Evolutionary conservation across 1,140 invertebrate genomes (phyloP), one percentile per base, ranked within the genome.

Genomic region (Rhyzopertha dominica): DNA sequence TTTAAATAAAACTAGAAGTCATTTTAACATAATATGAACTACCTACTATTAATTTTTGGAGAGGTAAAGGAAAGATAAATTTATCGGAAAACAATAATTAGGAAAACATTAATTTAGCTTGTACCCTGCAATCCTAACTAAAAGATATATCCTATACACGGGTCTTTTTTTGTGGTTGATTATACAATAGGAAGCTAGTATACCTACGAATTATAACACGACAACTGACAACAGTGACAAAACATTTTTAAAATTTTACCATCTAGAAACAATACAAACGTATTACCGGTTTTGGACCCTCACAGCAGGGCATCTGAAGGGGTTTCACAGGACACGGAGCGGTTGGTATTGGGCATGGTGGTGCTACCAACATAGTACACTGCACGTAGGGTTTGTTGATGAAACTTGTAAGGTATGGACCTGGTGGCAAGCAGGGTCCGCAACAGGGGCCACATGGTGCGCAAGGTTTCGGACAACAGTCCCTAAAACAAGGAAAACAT

Each of bases 311-410:
- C 19, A 48, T 10, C 14, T 35, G 19, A 4, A 48, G 25, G 1
- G 46, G 46, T 35, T 43, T 48, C 8, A 48, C 46, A 14, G 46
- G 46, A 12, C 19, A 12, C 13, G 46, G 46, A 8, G 23, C 8
- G 8, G 38, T 43, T 4, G 46, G 46, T 30, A 48, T 25, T 12
- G 37, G 38, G 7, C 25, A 22, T 19, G 17, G 24, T 18, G 30
- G 46, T 5, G 31, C 14, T 14, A 8, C 23, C 19, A 14, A n/a
- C 14, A 9, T 36, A n/a, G 8, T 20, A 36, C 9, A 17, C 14
- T 9, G 18, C 18, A 20, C 12, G 12, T 8, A 20, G 23, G 23
- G 12, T 36, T 2, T 9, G 5, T 17, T 18, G 18, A 3, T 17
- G 34, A 7, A 12, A 16, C 3, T 3, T 12, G n/a, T 9, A 13